Base-by-base conservation (phyloP, 2,113 vertebrate species). In the Galeopterus variegatus region DNA sequence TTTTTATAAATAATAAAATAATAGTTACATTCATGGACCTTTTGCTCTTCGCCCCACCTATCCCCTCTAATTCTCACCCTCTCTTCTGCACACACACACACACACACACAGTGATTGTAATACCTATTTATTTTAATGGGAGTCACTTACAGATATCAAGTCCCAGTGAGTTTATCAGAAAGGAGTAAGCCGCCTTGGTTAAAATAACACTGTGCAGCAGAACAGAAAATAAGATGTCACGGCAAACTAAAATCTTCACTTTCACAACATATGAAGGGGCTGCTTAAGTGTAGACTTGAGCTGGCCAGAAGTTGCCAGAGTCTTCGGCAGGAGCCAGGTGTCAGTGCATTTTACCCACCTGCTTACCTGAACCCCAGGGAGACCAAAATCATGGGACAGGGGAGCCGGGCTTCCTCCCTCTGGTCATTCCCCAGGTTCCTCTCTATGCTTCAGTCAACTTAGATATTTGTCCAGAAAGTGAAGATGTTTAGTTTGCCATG, bases 171-270 rank as follows among this genome's bases (percentile, higher is more conserved):
- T 98, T 98, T 98, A 98, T 98, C 97, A 65, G 97, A 84, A 95
- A 94, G 96, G 95, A 98, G 96, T 88, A 94, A 97, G 94, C 94
- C 67, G 86, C 95, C 98, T 98, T 73, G 70, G 93, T 98, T 98
- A 98, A 98, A 99, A 98, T 98, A 98, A 98, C 98, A 96, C 97
- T 98, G 98, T 98, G 98, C 98, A 99, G 97, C 88, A 99, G 98
- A 98, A 99, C 98, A 99, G 98, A 98, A 99, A 99, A 99, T 99
- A 98, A 99, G 98, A 98, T 98, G 98, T 98, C 98, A 99, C 36
- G 95, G 98, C 98, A 97, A 98, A 98, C 94, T 98, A 98, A 98
- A 97, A 98, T 96, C 97, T 98, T 97, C 97, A 97, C 98, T 98
- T 97, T 96, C 75, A n/a, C 87, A 90, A 98, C 98, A 96, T 96